Evolutionary conservation across 2,113 vertebrate species (phyloP), one percentile per base, ranked within the genome.

Genomic region (Calidris pygmaea): DNA sequence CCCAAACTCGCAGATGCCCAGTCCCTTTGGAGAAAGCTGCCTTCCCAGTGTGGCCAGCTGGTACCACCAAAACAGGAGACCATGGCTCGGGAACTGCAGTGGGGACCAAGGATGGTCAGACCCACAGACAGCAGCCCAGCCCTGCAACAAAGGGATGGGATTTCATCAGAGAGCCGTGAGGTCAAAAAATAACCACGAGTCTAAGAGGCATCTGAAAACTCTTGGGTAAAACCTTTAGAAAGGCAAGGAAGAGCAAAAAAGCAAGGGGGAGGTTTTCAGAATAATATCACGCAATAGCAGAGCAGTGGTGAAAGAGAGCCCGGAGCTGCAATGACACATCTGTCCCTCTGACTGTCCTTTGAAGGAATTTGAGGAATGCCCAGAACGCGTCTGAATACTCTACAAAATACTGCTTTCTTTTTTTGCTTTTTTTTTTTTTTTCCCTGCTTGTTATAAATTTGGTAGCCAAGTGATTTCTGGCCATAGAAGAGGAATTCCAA

Each of bases 281-380:
- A 83, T 6, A 85, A 11, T 26, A 45, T 43, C 58, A 66, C 0
- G 0, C 66, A 73, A 48, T 34, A 43, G 14, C 32, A 73, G 15
- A 79, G 53, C 50, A 12, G 19, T 23, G 34, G n/a, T 76, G 59
- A 92, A 87, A 85, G 71, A 72, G 30, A 80, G 63, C n/a, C 45
- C 47, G 30, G 67, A 83, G 63, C 37, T 80, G 53, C 45, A 79
- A 35, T 19, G 41, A 53, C 71, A 58, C 3, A 1, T 75, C 85
- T 65, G 17, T 78, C 27, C 60, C 66, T 85, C 81, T 60, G 37
- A 48, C 27, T 63, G n/a, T 72, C 45, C 56, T 76, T 43, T 62
- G 85, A 66, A 85, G 67, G 75, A 88, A 87, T 85, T 58, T 63
- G 34, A 91, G 63, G 50, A 96, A 95, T 83, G 67, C 18, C 41